phyloP scores from a whole-genome alignment of 2,888 invertebrate genomes.

The Crematogaster levior region DNA sequence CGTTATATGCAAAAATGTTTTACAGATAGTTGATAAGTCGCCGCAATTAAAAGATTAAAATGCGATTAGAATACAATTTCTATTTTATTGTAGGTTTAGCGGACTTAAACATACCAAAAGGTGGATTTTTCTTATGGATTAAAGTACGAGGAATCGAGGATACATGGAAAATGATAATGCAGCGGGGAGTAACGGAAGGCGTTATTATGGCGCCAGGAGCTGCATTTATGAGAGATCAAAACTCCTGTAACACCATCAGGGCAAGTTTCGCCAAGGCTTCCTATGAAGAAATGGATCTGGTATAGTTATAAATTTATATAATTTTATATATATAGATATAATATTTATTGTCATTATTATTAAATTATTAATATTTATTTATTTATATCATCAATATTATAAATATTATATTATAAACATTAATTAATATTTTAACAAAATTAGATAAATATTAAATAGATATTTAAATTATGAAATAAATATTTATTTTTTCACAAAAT shows the following conservation, averaged over 20 bases:
- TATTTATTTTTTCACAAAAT: not conserved
- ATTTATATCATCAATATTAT: too few species aligned
- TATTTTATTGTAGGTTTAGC: constrained; percentile 86
- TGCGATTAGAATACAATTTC: not conserved
- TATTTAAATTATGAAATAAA: not conserved
- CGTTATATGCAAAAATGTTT: not conserved
- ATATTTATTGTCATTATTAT: not conserved
- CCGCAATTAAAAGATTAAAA: not conserved
- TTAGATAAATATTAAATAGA: not conserved
- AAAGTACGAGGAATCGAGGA: constrained; percentile 89
- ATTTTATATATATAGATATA: not conserved
- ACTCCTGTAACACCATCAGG: constrained; percentile 90
- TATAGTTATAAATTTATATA: constrained; percentile 71
- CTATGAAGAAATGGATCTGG: constrained; percentile 89
- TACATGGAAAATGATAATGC: constrained; percentile 91
- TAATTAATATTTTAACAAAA: not conserved
- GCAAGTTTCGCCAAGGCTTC: constrained; percentile 91
- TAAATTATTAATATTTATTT: too few species aligned
- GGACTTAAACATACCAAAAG: constrained; percentile 89
- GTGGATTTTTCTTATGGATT: constrained; percentile 94
- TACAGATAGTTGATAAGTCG: not conserved
- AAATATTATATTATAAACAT: not conserved
- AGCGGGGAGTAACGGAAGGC: constrained; percentile 89
- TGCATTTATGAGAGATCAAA: constrained; percentile 89
- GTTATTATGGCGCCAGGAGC: constrained; percentile 92